These are phyloP conservation scores for Glaucomys volans DNA, from an alignment of 2,113 vertebrate genomes.

Conservation along the genomic window DNA sequence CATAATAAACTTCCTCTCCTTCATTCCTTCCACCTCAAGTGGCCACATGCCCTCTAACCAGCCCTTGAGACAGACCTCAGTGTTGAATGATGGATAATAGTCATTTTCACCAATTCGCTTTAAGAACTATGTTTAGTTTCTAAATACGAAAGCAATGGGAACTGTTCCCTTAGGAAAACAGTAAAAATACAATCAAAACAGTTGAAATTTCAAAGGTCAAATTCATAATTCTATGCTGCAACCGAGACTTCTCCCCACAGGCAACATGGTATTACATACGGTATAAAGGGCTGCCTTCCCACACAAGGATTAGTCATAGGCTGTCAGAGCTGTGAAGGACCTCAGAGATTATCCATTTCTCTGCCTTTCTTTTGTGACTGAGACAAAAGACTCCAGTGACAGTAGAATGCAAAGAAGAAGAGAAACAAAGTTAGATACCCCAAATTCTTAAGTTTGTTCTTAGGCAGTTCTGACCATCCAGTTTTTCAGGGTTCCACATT, in stretches of 20 bases:
- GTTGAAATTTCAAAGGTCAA: slow-evolving; percentile 78
- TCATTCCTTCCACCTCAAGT: slow-evolving; percentile 44
- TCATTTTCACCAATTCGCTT: slow-evolving; percentile 75
- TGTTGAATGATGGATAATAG: slow-evolving; percentile 77
- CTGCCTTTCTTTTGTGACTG: slow-evolving; percentile 36
- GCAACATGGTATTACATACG: not conserved
- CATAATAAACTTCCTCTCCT: slow-evolving; percentile 65
- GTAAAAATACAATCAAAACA: slow-evolving; percentile 76
- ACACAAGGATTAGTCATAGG: not conserved
- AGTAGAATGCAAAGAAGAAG: not conserved
- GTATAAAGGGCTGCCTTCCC: not conserved
- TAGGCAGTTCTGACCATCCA: not conserved
- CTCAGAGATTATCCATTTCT: slow-evolving; percentile 41
- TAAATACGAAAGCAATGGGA: slow-evolving; percentile 62
- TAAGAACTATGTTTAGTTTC: slow-evolving; percentile 72
- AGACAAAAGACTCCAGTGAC: slow-evolving; percentile 1
- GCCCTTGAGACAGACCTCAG: slow-evolving; percentile 66
- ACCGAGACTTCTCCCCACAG: slow-evolving; percentile 55
- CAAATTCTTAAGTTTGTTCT: not conserved
- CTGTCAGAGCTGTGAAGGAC: slow-evolving; percentile 40
- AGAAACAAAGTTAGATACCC: not conserved
- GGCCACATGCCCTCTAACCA: slow-evolving; percentile 46
- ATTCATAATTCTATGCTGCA: slow-evolving; percentile 62
- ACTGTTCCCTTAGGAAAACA: slow-evolving; percentile 65
- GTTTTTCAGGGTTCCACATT: too few species aligned